These are phyloP conservation scores for Condylostylus longicornis DNA, from an alignment of 1,140 invertebrate species.

Conservation along the genomic window DNA sequence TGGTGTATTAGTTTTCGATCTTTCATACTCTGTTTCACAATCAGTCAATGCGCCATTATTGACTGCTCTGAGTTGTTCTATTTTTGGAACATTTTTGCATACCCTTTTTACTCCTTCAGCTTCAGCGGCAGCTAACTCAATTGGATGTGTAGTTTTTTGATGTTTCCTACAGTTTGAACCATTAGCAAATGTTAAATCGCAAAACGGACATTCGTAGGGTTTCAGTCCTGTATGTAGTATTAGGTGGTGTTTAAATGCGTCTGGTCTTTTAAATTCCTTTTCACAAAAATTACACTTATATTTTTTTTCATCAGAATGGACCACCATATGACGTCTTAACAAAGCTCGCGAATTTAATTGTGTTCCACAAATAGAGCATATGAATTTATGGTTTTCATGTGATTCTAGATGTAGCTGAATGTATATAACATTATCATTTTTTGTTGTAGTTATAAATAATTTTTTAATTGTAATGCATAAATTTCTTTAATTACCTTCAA, in stretches of 20 bases:
- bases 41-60: not conserved
- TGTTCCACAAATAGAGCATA: constrained; percentile 32
- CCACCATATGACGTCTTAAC: constrained; percentile 17
- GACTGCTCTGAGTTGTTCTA: constrained; percentile 22
- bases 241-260: constrained; percentile 18
- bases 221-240: constrained; percentile 21
- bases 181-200: constrained; percentile 25
- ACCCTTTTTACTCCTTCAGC: constrained; percentile 14
- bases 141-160: constrained; percentile 24
- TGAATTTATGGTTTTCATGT: constrained; percentile 30
- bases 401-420: constrained; percentile 31
- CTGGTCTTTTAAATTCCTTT: constrained; percentile 8
- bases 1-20: no score
- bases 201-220: constrained; percentile 25
- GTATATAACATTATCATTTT: no score
- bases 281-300: constrained; percentile 16
- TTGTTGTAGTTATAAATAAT: no score
- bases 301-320: constrained; percentile 21
- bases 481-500: no score
- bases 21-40: no score
- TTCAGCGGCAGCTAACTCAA: constrained; percentile 17
- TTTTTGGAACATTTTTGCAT: constrained; percentile 18
- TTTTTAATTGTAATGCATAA: no score
- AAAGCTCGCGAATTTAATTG: constrained; percentile 34
- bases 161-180: constrained; percentile 26